Base-by-base conservation (phyloP, 2,888 invertebrate species). In the Dicyrtomina minuta region DNA sequence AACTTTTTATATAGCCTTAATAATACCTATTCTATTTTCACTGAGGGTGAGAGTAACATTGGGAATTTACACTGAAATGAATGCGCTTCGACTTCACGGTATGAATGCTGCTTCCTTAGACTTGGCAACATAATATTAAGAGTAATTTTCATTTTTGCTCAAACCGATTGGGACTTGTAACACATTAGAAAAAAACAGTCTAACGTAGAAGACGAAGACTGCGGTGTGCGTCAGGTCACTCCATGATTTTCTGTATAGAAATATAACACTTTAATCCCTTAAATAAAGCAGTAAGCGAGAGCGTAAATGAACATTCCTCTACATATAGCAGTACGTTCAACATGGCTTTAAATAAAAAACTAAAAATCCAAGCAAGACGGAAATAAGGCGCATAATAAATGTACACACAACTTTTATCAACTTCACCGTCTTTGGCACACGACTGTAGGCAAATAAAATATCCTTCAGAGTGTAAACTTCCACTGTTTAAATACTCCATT, bases 331-430 rank as follows among this genome's bases (percentile, higher is more conserved):
- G 66, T 69, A 65, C 68, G n/a, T n/a, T n/a, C n/a, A n/a, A 66
- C 66, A 73, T 70, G 60, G 69, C 67, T 58, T 8, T 33, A 8
- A 33, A n/a, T n/a, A n/a, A n/a, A n/a, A n/a, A n/a, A n/a, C n/a
- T n/a, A n/a, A n/a, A n/a, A n/a, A n/a, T n/a, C n/a, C n/a, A n/a
- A n/a, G n/a, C n/a, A n/a, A 33, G 33, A 33, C 33, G 33, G 33
- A 33, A 33, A n/a, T n/a, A n/a, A 33, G 8, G 33, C 33, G 8
- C 51, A 17, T 15, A 46, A 46, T 46, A 17, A 51, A 51, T 20
- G 22, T 51, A 22, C 17, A 51, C 17, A 22, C 51, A 22, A 51
- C 1, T 20, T 51, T 74, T 75, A 73, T 75, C 72, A 75, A 72
- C 72, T 73, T 76, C 72, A 62, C 24, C 46, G n/a, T 62, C 26